Conservation (phyloP, 2,888 invertebrate species). For the Perdita meconis region DNA sequence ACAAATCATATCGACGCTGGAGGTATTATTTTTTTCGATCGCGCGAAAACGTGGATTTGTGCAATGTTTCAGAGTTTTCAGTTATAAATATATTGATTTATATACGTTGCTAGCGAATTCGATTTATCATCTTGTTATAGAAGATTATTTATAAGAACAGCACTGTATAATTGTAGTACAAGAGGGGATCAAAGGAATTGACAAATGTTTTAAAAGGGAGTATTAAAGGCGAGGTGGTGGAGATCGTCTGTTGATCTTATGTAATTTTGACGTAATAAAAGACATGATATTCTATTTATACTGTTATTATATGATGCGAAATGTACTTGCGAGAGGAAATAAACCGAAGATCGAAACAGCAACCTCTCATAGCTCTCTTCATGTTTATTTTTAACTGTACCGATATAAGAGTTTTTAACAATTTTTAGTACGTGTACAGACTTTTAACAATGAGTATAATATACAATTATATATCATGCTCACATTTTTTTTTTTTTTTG, state of each 20-base stretch:
- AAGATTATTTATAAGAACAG: conserved; percentile 1
- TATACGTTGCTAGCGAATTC: not conserved
- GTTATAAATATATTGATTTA: conserved; percentile 34
- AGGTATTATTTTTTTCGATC: not conserved
- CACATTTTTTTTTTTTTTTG: conserved; percentile 44
- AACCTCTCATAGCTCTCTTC: conserved; percentile 18
- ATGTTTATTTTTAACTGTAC: conserved; percentile 66
- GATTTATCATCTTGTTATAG: conserved; percentile 11
- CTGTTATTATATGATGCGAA: conserved; percentile 8
- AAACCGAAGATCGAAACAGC: conserved; percentile 10
- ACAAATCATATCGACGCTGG: conserved; percentile 2
- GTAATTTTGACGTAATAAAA: not conserved
- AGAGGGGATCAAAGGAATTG: conserved; percentile 7
- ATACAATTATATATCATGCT: conserved; percentile 62
- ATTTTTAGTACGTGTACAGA: conserved; percentile 52
- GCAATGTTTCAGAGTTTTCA: not conserved
- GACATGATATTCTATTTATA: conserved; percentile 6
- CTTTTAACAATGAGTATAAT: conserved; percentile 64
- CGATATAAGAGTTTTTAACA: conserved; percentile 68
- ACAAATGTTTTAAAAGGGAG: not conserved
- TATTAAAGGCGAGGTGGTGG: too few species aligned
- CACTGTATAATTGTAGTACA: conserved; percentile 19
- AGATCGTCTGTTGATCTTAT: conserved; percentile 6
- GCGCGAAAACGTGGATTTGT: not conserved
- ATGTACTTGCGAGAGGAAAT: conserved; percentile 27